Percentiles rank a stretch among this genome's conserved stretches.
These are phyloP conservation scores for Masticophis lateralis DNA, from an alignment of 2,797 vertebrate species.

Conservation along the genomic window DNA sequence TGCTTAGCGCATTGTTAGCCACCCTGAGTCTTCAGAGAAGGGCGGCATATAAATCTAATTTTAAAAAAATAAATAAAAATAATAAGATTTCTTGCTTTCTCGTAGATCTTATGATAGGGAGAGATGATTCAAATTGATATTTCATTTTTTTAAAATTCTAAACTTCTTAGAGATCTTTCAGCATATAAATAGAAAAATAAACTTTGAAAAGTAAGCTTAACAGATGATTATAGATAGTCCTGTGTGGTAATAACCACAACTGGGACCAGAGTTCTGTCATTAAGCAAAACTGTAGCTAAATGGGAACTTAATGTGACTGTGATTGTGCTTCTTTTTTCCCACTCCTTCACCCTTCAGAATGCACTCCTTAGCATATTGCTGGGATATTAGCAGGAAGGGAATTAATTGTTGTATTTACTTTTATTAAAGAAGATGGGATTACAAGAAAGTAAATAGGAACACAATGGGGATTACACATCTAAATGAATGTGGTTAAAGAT, in stretches of 20 bases:
- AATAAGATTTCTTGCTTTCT: not conserved
- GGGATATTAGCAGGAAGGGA: not conserved
- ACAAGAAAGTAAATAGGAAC: not conserved
- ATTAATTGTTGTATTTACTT: not conserved
- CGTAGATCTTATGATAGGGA: not conserved
- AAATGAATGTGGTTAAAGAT: not conserved
- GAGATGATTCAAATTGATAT: not conserved
- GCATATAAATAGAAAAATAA: not conserved
- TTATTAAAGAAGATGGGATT: not conserved
- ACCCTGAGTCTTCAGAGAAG: no score
- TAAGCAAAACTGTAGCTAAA: not conserved
- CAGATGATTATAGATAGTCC: not conserved
- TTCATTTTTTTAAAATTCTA: not conserved
- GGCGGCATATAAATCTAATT: no score
- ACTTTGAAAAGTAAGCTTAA: not conserved
- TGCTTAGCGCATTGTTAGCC: no score
- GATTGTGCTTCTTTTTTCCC: not conserved
- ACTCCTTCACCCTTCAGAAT: not conserved
- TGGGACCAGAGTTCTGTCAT: not conserved
- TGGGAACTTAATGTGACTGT: not conserved
- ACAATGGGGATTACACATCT: not conserved
- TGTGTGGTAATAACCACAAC: not conserved
- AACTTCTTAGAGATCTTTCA: not conserved
- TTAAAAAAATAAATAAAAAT: no score
- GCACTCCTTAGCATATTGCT: not conserved